Evolutionary conservation across 2,888 invertebrate species (phyloP).

Genomic region (Cloeon dipterum): DNA sequence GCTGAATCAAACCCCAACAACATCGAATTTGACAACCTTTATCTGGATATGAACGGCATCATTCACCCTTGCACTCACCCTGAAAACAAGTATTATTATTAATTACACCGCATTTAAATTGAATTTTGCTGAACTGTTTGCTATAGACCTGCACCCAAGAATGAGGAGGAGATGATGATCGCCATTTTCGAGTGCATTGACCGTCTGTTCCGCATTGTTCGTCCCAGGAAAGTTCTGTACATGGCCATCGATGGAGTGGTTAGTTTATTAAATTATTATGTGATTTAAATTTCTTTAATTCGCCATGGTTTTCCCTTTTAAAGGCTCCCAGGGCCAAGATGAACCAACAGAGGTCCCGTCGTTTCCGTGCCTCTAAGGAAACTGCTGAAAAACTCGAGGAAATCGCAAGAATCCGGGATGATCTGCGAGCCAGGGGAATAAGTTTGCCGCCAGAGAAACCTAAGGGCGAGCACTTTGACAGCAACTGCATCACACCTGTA

Average conservation of each 20-base stretch:
- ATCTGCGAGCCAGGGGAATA: slow-evolving; percentile 46
- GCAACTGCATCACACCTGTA: slow-evolving; percentile 94
- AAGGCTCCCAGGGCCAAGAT: slow-evolving; percentile 94
- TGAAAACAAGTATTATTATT: slow-evolving; percentile 48
- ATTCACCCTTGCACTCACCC: slow-evolving; percentile 99
- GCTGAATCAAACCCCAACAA: slow-evolving; percentile 86
- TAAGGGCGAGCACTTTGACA: slow-evolving; percentile 88
- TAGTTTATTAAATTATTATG: slow-evolving; percentile 18
- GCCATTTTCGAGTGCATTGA: slow-evolving; percentile 98
- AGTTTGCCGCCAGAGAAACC: slow-evolving; percentile 67
- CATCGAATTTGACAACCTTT: slow-evolving; percentile 92
- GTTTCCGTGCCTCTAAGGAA: slow-evolving; percentile 94
- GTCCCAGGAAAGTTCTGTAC: slow-evolving; percentile 81
- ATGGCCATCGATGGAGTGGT: slow-evolving; percentile 99
- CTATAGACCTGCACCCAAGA: slow-evolving; percentile 67
- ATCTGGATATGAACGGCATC: slow-evolving; percentile 99
- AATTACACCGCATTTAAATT: no score
- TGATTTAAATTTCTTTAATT: no score
- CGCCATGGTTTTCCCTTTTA: slow-evolving; percentile 5
- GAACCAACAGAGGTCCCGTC: slow-evolving; percentile 95
- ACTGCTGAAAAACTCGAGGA: slow-evolving; percentile 69
- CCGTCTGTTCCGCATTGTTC: slow-evolving; percentile 73
- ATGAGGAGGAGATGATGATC: slow-evolving; percentile 99
- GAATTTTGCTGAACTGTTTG: slow-evolving; percentile 3
- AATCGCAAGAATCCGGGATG: slow-evolving; percentile 53